Conservation (phyloP, 2,888 invertebrate species). For the Rugalucina vietnamica region DNA sequence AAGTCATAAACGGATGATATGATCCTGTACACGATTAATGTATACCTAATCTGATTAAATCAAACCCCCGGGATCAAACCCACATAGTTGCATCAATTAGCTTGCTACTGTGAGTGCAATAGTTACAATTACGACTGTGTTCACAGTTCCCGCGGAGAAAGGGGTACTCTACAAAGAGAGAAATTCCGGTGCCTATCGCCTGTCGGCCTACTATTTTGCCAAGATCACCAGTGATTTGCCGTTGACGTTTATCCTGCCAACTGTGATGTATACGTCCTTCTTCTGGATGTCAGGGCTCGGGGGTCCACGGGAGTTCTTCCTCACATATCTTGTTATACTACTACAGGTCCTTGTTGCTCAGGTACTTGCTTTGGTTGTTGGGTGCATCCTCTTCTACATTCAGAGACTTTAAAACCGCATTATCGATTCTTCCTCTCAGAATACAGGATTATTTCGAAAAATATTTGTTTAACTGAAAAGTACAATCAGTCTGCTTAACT, state of each 20-base stretch:
- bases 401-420: too few species aligned
- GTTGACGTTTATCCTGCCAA: constrained; percentile 89
- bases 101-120: not conserved
- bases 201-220: constrained; percentile 92
- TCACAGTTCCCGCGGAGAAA: constrained; percentile 90
- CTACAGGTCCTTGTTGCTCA: constrained; percentile 90
- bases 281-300: constrained; percentile 91
- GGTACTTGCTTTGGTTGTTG: too few species aligned
- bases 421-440: too few species aligned
- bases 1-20: too few species aligned
- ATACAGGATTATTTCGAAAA: too few species aligned
- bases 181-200: constrained; percentile 90
- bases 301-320: constrained; percentile 85
- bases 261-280: constrained; percentile 90
- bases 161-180: constrained; percentile 92
- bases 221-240: constrained; percentile 93
- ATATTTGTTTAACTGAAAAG: too few species aligned
- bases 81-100: not conserved
- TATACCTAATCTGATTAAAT: not conserved
- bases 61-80: too few species aligned
- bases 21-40: not conserved
- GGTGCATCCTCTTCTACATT: too few species aligned
- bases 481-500: too few species aligned
- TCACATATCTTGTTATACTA: constrained; percentile 87
- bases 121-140: not conserved